phyloP scores from a whole-genome alignment of 2,888 invertebrate genomes.

The Linnaemya tessellans region DNA sequence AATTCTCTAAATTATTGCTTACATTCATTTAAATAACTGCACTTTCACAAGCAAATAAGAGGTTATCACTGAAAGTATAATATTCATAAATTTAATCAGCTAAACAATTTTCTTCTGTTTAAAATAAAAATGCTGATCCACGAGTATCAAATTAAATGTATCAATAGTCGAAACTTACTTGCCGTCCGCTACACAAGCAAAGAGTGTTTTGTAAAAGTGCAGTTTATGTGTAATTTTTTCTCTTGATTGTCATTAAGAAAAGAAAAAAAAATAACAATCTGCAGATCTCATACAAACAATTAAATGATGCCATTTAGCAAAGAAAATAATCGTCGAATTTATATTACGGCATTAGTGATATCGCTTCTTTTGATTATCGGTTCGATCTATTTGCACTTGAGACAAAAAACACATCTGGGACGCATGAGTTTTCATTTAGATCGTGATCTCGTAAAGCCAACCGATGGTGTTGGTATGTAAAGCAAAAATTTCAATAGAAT shows the following conservation, averaged over 20 bases:
- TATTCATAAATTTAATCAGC: constrained; percentile 57
- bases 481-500: constrained; percentile 5
- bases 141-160: background rate
- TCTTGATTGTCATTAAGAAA: background rate
- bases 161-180: constrained; percentile 35
- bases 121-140: background rate
- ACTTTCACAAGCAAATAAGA: constrained; percentile 7
- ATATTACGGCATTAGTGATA: constrained; percentile 73
- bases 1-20: background rate
- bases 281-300: background rate
- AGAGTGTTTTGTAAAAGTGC: background rate
- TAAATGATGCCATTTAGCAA: constrained; percentile 57
- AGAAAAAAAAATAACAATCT: background rate
- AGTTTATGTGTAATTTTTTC: background rate
- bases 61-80: constrained; percentile 57
- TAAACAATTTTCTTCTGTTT: constrained; percentile 1
- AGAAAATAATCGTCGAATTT: constrained; percentile 71
- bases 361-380: constrained; percentile 76
- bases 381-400: constrained; percentile 77
- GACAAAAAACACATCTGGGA: constrained; percentile 76
- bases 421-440: constrained; percentile 74
- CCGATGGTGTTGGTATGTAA: constrained; percentile 71
- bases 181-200: constrained; percentile 7
- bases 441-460: constrained; percentile 69
- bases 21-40: constrained; percentile 31